Evolutionary conservation across 2,888 invertebrate species (phyloP).

Genomic region (Yponomeuta malinellus): DNA sequence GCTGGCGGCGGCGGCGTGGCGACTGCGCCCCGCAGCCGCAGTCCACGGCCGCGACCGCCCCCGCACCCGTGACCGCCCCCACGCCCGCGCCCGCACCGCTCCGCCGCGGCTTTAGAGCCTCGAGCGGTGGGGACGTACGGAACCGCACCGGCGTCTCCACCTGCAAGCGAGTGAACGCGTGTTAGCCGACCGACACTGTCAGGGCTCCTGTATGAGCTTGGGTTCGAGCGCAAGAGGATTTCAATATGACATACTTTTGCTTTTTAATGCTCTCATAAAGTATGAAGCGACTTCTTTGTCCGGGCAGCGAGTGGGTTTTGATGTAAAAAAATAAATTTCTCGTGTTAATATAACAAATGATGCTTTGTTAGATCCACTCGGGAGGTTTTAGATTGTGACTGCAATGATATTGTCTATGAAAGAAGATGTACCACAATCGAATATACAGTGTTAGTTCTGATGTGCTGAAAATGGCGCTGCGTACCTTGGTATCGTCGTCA

Average conservation of each 20-base stretch:
- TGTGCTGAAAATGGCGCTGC: not conserved
- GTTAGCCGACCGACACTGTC: not conserved
- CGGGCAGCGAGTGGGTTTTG: too few relatives aligned
- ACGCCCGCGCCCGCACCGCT: slow-evolving; percentile 67
- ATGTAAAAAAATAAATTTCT: too few relatives aligned
- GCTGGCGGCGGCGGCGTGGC: slow-evolving; percentile 62
- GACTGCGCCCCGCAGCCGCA: slow-evolving; percentile 46
- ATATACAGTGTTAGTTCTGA: too few relatives aligned
- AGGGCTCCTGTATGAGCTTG: not conserved
- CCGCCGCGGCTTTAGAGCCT: slow-evolving; percentile 86
- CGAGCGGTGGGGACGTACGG: slow-evolving; percentile 92
- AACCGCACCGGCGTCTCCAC: slow-evolving; percentile 89
- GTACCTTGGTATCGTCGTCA: slow-evolving; percentile 57
- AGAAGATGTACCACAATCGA: too few relatives aligned
- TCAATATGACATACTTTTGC: too few relatives aligned
- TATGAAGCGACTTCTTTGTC: too few relatives aligned
- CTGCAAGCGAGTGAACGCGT: slow-evolving; percentile 44
- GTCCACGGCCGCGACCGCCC: slow-evolving; percentile 76
- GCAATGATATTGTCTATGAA: too few relatives aligned
- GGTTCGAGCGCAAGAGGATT: too few relatives aligned
- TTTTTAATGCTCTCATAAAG: too few relatives aligned
- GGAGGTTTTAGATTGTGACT: too few relatives aligned
- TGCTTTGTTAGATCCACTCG: too few relatives aligned
- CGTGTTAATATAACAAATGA: too few relatives aligned
- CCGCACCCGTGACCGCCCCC: slow-evolving; percentile 48